phyloP scores from a whole-genome alignment of 2,888 invertebrate species.

The Nephrotoma guestfalica region DNA sequence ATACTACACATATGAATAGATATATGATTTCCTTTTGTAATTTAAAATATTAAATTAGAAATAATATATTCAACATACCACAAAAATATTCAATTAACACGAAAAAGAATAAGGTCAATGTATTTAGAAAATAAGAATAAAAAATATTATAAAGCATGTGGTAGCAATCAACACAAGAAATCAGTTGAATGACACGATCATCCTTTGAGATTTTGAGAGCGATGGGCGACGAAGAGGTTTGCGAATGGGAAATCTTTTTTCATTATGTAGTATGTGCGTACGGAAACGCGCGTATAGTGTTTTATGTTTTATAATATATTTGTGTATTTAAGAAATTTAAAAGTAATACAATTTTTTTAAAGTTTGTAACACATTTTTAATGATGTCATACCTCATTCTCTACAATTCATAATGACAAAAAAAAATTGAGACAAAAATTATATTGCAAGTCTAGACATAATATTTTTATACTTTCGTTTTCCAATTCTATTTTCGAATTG shows the following conservation, averaged over 20 bases:
- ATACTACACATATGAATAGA: too few species aligned
- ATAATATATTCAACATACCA: background rate
- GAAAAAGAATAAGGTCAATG: background rate
- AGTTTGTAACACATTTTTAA: background rate
- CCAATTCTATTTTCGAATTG: background rate
- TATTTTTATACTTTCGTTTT: background rate
- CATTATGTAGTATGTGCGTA: background rate
- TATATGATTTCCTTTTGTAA: too few species aligned
- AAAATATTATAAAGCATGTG: background rate
- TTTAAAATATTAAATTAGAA: too few species aligned
- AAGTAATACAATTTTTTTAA: background rate
- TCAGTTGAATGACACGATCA: background rate
- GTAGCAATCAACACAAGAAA: background rate
- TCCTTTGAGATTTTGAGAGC: background rate
- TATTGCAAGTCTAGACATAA: background rate
- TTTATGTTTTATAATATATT: background rate
- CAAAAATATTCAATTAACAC: background rate
- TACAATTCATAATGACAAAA: background rate
- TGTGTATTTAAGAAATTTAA: background rate
- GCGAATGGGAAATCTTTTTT: background rate
- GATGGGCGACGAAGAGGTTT: background rate
- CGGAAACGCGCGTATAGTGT: background rate
- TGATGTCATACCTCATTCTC: background rate
- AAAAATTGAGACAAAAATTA: background rate
- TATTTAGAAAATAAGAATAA: background rate